phyloP scores from a whole-genome alignment of 2,797 vertebrate genomes.

The Ibycter americanus region DNA sequence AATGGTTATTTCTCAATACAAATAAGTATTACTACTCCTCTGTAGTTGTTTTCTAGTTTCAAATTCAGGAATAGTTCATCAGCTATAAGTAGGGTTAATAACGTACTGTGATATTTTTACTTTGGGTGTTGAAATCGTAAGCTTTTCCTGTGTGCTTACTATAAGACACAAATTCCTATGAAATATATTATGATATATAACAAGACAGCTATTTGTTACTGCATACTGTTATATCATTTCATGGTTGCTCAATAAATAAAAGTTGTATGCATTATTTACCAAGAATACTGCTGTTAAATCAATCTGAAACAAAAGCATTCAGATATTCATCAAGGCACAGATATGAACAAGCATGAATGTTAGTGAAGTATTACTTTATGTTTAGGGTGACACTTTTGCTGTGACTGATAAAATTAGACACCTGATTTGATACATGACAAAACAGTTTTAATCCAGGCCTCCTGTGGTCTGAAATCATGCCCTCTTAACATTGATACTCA shows the following conservation, averaged over 20 bases:
- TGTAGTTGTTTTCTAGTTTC: not conserved
- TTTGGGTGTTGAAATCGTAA: not conserved
- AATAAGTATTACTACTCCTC: not conserved
- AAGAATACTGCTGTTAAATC: not conserved
- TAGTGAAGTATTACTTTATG: not conserved
- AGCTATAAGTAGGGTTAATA: not conserved
- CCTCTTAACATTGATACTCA: not conserved
- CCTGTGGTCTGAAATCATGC: not conserved
- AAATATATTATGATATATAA: not conserved
- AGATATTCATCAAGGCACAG: not conserved
- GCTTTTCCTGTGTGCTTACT: not conserved
- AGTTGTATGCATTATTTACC: not conserved
- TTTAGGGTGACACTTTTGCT: not conserved
- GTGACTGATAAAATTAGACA: not conserved
- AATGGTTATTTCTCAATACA: not conserved
- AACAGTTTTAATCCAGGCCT: not conserved
- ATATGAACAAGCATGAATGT: not conserved
- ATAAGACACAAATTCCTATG: not conserved
- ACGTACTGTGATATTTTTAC: not conserved
- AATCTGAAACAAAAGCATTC: not conserved
- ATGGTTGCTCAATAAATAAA: constrained; percentile 15
- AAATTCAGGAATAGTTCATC: not conserved
- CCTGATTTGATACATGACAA: not conserved
- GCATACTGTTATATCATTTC: not conserved
- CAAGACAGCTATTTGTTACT: constrained; percentile 18